These are phyloP conservation scores for Thripadectes ignobilis DNA, from an alignment of 2,797 vertebrate genomes.

Conservation along the genomic window DNA sequence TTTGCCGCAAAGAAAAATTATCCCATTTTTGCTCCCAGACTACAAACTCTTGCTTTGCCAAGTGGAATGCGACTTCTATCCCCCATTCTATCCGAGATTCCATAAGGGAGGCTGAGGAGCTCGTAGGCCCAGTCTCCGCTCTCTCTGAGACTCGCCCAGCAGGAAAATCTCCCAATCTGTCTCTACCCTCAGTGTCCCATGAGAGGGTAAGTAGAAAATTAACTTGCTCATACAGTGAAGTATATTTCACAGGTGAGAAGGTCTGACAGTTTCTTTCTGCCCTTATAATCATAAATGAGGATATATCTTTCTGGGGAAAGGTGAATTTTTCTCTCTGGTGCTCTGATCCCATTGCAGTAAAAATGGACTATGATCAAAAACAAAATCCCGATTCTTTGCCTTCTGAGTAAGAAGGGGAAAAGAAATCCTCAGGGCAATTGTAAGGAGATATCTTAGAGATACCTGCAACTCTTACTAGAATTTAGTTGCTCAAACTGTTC, in stretches of 20 bases:
- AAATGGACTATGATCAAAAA: not conserved
- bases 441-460: not conserved
- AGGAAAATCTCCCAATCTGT: slow-evolving; percentile 68
- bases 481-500: not conserved
- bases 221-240: not conserved
- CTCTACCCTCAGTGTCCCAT: slow-evolving; percentile 67
- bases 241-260: slow-evolving; percentile 12
- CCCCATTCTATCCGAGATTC: slow-evolving; percentile 65
- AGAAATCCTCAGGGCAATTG: not conserved
- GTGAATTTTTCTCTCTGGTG: not conserved
- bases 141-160: slow-evolving; percentile 60
- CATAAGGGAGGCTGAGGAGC: slow-evolving; percentile 71
- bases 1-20: slow-evolving; percentile 56
- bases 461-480: not conserved
- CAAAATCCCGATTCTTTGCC: not conserved
- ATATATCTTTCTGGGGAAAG: not conserved
- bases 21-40: slow-evolving; percentile 71
- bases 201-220: slow-evolving; percentile 71
- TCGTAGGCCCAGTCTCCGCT: slow-evolving; percentile 57
- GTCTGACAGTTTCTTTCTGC: slow-evolving; percentile 20
- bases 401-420: not conserved
- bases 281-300: not conserved
- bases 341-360: not conserved
- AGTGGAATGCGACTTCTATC: slow-evolving; percentile 67
- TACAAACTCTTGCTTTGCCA: slow-evolving; percentile 72